Evolutionary conservation across 2,797 vertebrate species (phyloP), one percentile per base, ranked within the genome.

Genomic region (Miichthys miiuy): DNA sequence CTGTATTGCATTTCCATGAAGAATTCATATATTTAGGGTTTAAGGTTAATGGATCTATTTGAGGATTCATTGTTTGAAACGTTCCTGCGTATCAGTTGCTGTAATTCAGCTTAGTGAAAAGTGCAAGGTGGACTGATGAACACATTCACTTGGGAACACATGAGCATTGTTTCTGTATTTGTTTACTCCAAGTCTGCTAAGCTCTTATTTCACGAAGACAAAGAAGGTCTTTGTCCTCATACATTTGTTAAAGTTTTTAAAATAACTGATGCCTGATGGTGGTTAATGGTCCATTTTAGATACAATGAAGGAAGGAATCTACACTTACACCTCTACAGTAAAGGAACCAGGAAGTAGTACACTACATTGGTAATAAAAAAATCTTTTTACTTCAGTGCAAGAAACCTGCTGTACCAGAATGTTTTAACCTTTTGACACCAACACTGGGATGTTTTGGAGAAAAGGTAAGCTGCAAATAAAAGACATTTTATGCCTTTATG

Each of bases 151-250:
- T 65, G 82, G 46, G 12, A 91, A 81, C 84, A 89, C 85, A 51
- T 21, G 51, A 23, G 27, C 68, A 83, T 82, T 88, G 83, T 91
- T 89, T 79, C 80, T 62, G 48, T 48, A 56, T 88, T 82, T 91
- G 82, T 90, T 89, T 91, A 86, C 81, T 75, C 66, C 78, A 44
- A 57, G 41, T 79, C 66, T 44, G 25, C 75, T 83, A 82, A 89
- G 58, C 82, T 84, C 78, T 79, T 69, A 79, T 81, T 79, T 62
- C 83, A 82, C 25, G 0, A 62, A 75, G 64, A 91, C 88, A 90
- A 85, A 83, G 85, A 77, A 46, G 1, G 44, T 66, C 73, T 81
- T 86, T 91, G 88, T 90, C 55, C 57, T 63, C 51, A 21, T 13
- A 52, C 68, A 80, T 77, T 80, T 51, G 41, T 73, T 68, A 42